Conservation (phyloP, 2,797 vertebrate genomes). For the Dromococcyx pavoninus region DNA sequence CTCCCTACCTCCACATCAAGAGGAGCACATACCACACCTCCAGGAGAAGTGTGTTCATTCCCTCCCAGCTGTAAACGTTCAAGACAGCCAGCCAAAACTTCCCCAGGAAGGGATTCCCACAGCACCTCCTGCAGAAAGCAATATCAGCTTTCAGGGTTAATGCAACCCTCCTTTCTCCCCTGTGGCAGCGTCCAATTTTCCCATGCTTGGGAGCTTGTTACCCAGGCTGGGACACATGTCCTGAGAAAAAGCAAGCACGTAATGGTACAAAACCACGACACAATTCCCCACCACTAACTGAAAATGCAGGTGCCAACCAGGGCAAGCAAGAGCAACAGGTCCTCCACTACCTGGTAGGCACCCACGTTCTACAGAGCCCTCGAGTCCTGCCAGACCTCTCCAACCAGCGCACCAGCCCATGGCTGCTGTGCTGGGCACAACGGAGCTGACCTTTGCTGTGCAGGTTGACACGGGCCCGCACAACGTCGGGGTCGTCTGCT, state of each 20-base stretch:
- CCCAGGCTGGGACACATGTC: not conserved
- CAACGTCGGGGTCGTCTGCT: conserved; percentile 89
- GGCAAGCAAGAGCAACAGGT: not conserved
- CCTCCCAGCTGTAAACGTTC: conserved; percentile 98
- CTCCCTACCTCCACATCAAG: not conserved
- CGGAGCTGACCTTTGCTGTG: no score
- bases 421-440: no score
- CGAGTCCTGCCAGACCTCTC: no score
- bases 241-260: not conserved
- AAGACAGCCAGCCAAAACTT: conserved; percentile 95
- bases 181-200: not conserved
- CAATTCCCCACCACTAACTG: not conserved
- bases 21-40: conserved; percentile 89
- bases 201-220: not conserved
- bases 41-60: conserved; percentile 92
- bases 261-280: not conserved
- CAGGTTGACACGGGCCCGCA: no score
- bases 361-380: no score
- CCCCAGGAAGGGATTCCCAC: conserved; percentile 94
- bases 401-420: no score
- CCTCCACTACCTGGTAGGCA: not conserved
- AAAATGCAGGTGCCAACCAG: not conserved
- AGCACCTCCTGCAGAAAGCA: conserved; percentile 84
- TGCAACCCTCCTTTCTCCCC: not conserved
- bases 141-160: not conserved